A percentile compares a stretch with the other conserved stretches of the same genome.
These are phyloP conservation scores for Petrocephalus schoutedeni DNA, from an alignment of 2,797 vertebrate genomes.

Conservation along the genomic window DNA sequence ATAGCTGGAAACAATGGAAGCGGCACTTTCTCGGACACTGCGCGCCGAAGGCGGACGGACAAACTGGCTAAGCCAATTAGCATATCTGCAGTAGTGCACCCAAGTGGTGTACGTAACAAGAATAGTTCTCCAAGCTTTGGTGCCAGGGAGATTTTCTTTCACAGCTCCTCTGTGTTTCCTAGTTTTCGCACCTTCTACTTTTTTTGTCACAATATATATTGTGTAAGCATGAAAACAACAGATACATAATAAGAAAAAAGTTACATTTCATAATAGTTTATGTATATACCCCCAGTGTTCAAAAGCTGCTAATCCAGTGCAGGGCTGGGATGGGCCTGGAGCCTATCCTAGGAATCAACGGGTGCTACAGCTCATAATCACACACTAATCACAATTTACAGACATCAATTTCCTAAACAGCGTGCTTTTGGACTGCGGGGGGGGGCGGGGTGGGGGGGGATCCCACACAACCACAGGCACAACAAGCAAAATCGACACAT, in stretches of 20 bases:
- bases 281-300: not conserved
- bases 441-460: too few species aligned
- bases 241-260: not conserved
- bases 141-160: not conserved
- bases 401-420: not conserved
- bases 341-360: not conserved
- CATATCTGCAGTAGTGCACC: not conserved
- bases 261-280: not conserved
- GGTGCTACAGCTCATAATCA: not conserved
- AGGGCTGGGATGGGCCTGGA: not conserved
- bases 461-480: not conserved
- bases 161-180: not conserved
- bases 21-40: not conserved
- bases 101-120: not conserved
- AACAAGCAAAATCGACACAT: not conserved
- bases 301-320: not conserved
- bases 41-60: not conserved
- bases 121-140: not conserved
- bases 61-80: slow-evolving; percentile 19
- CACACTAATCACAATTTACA: not conserved
- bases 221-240: not conserved
- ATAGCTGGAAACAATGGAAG: not conserved
- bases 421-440: not conserved
- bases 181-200: not conserved
- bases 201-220: not conserved